Evolutionary conservation across 2,113 vertebrate genomes (phyloP).

Genomic region (Aythya baeri): DNA sequence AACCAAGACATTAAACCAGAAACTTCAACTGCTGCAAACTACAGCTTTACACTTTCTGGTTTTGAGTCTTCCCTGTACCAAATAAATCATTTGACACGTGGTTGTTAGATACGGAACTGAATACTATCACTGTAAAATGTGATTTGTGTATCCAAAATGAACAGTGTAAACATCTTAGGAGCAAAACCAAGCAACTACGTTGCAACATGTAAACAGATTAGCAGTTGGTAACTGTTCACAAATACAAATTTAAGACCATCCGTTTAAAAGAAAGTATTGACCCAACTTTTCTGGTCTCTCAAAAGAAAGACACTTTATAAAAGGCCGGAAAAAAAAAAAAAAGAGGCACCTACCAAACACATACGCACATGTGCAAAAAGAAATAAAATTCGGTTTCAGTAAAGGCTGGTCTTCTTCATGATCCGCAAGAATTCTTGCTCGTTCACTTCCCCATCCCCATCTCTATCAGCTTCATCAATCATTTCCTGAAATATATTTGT

Average conservation of each 20-base stretch:
- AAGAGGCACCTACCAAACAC: neutral
- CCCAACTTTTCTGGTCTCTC: neutral
- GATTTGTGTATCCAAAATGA: neutral
- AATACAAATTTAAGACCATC: neutral
- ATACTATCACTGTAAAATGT: neutral
- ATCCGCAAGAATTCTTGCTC: slow-evolving; percentile 94
- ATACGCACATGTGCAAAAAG: neutral
- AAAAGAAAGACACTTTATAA: too few species aligned
- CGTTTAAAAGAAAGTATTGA: neutral
- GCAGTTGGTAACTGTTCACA: neutral
- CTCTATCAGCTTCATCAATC: slow-evolving; percentile 92
- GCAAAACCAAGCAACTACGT: neutral
- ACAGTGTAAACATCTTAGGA: neutral
- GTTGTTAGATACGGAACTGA: neutral
- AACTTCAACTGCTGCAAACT: neutral
- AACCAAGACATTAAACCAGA: neutral
- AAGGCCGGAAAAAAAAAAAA: neutral
- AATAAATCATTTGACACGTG: neutral
- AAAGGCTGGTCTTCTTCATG: slow-evolving; percentile 95
- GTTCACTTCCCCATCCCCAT: slow-evolving; percentile 93
- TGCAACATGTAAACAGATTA: neutral
- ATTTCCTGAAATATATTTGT: slow-evolving; percentile 83
- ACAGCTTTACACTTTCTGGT: too few species aligned
- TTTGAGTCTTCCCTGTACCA: neutral
- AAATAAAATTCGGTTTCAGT: slow-evolving; percentile 71